These are phyloP conservation scores for Mythimna vitellina DNA, from an alignment of 2,888 invertebrate genomes.

Conservation along the genomic window DNA sequence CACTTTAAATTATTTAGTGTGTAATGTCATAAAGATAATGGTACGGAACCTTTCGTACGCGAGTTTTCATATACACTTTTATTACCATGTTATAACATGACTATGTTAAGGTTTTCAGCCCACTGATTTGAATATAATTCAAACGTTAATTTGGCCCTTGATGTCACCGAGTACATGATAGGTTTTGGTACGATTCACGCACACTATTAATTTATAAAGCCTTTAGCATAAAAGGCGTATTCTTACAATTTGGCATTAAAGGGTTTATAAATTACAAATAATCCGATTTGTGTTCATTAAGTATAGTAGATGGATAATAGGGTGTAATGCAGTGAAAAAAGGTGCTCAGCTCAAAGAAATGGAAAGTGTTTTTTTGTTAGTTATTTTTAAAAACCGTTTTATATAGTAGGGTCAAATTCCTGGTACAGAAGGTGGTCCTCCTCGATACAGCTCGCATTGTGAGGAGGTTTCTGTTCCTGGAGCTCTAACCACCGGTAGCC, in stretches of 20 bases:
- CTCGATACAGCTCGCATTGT: no score
- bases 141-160: constrained; percentile 56
- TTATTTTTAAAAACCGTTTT: neutral
- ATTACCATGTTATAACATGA: constrained; percentile 36
- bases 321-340: neutral
- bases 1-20: neutral
- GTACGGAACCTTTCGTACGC: no score
- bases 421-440: no score
- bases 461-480: no score
- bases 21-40: no score
- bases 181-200: constrained; percentile 30
- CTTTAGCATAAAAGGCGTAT: no score
- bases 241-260: constrained; percentile 17
- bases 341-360: neutral
- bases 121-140: constrained; percentile 64
- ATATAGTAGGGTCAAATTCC: no score
- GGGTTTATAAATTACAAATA: constrained; percentile 7
- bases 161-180: constrained; percentile 38
- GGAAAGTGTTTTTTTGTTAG: neutral
- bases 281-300: constrained; percentile 15
- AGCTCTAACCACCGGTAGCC: no score
- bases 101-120: constrained; percentile 55
- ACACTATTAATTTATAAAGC: constrained; percentile 21
- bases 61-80: constrained; percentile 41
- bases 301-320: constrained; percentile 5